A percentile compares a stretch with the other conserved stretches of the same genome.
Conservation (phyloP, 2,113 vertebrate species). For the Chaetops frenatus region DNA sequence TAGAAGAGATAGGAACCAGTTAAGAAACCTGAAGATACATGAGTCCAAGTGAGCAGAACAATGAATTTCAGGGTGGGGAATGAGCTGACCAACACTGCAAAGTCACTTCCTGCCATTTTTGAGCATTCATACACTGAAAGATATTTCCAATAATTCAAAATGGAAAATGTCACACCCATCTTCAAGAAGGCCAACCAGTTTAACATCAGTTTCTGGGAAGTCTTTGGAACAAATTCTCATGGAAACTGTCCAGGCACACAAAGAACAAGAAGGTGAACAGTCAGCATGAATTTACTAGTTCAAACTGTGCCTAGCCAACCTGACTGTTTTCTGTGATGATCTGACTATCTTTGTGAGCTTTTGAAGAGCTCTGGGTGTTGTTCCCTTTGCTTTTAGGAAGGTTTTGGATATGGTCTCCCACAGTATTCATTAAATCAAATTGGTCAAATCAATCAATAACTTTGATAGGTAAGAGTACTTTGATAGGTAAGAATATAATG, state of each 20-base stretch:
- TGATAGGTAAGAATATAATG: background rate
- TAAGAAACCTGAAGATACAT: background rate
- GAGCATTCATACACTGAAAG: background rate
- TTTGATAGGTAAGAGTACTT: background rate
- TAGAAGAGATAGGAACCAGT: background rate
- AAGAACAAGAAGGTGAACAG: background rate
- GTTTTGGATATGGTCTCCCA: background rate
- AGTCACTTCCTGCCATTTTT: background rate
- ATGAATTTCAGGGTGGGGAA: background rate
- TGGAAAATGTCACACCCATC: background rate
- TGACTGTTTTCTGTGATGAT: background rate
- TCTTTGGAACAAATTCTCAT: background rate
- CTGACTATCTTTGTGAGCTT: background rate
- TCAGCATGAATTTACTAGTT: background rate
- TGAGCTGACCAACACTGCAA: background rate
- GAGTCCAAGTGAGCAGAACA: background rate
- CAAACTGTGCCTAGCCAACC: background rate
- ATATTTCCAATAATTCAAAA: background rate
- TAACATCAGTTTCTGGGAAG: background rate
- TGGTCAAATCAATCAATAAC: background rate
- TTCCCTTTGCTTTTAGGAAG: background rate
- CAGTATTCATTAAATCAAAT: background rate
- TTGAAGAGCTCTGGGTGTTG: background rate
- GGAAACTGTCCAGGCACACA: background rate
- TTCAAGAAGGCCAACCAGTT: background rate